Conservation (phyloP, 2,113 vertebrate genomes). For the Gavia stellata region DNA sequence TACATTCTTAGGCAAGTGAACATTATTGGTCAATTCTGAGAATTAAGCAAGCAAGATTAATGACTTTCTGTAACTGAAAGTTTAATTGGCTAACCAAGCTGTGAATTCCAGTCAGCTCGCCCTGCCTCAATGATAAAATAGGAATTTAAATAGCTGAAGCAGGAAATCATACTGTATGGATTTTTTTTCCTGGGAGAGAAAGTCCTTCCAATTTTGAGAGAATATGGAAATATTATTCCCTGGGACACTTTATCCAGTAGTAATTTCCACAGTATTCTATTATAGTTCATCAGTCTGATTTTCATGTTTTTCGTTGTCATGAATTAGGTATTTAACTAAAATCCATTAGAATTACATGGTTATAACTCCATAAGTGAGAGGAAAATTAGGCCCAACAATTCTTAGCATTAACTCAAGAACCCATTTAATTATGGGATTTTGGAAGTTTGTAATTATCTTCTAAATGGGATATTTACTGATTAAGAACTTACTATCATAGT, state of each 20-base stretch:
- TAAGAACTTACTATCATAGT: background rate
- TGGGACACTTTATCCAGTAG: background rate
- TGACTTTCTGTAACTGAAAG: background rate
- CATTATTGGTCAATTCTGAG: background rate
- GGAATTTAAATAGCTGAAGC: background rate
- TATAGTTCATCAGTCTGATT: background rate
- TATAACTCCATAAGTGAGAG: background rate
- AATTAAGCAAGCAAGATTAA: background rate
- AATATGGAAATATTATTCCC: background rate
- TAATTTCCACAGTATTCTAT: background rate
- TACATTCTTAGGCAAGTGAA: background rate
- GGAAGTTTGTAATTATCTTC: background rate
- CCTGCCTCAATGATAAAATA: background rate
- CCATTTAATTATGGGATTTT: background rate
- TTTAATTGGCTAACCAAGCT: background rate
- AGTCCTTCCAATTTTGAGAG: background rate
- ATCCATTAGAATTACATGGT: background rate
- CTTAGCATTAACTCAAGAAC: background rate
- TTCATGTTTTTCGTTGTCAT: background rate
- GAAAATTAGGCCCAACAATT: background rate
- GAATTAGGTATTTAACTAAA: background rate
- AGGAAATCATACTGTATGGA: background rate
- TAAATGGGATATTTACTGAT: constrained; percentile 7
- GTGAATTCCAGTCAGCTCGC: background rate
- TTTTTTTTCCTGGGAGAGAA: background rate